These are phyloP conservation scores for Plebejus melissa DNA, from an alignment of 2,888 invertebrate species.

Conservation along the genomic window DNA sequence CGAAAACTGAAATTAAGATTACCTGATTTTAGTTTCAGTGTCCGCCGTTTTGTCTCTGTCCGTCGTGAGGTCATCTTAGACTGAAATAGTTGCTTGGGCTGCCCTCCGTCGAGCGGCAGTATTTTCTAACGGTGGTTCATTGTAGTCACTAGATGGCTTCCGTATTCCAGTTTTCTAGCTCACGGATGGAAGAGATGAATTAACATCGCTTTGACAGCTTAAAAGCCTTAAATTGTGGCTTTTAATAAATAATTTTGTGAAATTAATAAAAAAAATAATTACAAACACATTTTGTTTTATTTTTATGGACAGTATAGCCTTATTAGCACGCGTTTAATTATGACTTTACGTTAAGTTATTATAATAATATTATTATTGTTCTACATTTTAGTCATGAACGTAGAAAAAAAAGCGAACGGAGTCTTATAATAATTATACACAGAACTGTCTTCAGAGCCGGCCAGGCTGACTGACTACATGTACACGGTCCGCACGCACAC, in stretches of 20 bases:
- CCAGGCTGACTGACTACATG: too few species aligned
- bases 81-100: slow-evolving; percentile 58
- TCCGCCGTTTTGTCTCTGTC: slow-evolving; percentile 27
- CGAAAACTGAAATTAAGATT: slow-evolving; percentile 21
- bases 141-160: slow-evolving; percentile 72
- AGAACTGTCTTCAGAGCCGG: too few species aligned
- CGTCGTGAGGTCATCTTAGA: slow-evolving; percentile 35
- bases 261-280: slow-evolving; percentile 77
- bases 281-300: slow-evolving; percentile 47
- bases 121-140: slow-evolving; percentile 71
- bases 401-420: too few species aligned
- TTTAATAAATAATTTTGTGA: slow-evolving; percentile 77
- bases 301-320: not conserved
- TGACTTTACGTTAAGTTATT: not conserved
- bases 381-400: too few species aligned
- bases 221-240: slow-evolving; percentile 78
- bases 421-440: too few species aligned
- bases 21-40: slow-evolving; percentile 21
- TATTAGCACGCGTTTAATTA: not conserved
- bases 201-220: slow-evolving; percentile 75
- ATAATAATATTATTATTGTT: too few species aligned
- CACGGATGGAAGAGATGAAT: slow-evolving; percentile 54
- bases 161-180: slow-evolving; percentile 63
- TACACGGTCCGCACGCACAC: too few species aligned
- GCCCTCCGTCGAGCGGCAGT: slow-evolving; percentile 67